phyloP scores from a whole-genome alignment of 2,113 vertebrate species.

The Myotis davidii region DNA sequence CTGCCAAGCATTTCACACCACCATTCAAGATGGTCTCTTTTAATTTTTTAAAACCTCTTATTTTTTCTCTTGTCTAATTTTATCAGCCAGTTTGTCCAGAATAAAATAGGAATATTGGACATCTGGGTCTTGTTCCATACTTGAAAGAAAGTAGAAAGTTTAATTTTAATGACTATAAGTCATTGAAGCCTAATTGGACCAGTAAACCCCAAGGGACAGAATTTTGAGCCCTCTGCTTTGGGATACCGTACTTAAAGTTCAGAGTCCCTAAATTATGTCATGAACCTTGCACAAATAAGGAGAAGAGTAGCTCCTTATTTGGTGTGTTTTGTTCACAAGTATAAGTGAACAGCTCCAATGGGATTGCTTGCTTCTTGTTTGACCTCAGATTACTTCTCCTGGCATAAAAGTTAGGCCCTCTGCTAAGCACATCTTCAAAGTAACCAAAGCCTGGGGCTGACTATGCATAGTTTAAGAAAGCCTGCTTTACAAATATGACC shows the following conservation, averaged over 20 bases:
- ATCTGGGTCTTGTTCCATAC: not conserved
- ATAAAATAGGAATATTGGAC: not conserved
- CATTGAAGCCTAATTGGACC: not conserved
- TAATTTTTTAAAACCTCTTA: not conserved
- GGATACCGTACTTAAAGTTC: not conserved
- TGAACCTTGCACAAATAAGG: not conserved
- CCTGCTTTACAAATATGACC: not conserved
- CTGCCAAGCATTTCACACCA: not conserved
- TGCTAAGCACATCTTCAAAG: not conserved
- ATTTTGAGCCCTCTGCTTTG: not conserved
- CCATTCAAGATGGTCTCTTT: not conserved
- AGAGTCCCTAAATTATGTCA: not conserved
- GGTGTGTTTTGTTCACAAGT: not conserved
- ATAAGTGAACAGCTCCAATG: not conserved
- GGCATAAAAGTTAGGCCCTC: not conserved
- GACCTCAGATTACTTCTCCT: not conserved
- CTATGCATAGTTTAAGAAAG: not conserved
- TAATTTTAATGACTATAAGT: not conserved
- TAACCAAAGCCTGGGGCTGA: not conserved
- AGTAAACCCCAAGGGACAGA: not conserved
- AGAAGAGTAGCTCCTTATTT: not conserved
- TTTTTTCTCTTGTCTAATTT: not conserved
- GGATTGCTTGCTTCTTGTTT: not conserved
- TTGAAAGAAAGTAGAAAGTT: not conserved
- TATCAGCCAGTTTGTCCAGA: not conserved